Base-by-base conservation (phyloP, 2,888 invertebrate species). In the Harmothoe impar region DNA sequence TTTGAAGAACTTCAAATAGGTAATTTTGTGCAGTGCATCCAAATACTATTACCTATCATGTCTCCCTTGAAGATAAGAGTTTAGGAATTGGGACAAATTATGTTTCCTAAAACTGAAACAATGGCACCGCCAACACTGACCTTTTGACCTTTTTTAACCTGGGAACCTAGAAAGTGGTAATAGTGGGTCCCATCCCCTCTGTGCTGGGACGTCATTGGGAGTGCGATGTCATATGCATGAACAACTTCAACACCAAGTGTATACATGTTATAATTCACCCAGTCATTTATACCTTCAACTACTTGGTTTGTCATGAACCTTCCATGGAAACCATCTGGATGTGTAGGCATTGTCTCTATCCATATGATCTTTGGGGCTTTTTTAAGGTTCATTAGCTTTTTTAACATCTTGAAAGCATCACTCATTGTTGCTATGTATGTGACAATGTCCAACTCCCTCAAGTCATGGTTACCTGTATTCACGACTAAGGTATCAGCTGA, bases 141-240 rank as follows among this genome's bases (percentile, higher is more conserved):
- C n/a, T n/a, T n/a, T n/a, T n/a, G n/a, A n/a, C n/a, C n/a, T n/a
- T n/a, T n/a, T n/a, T n/a, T n/a, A n/a, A n/a, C n/a, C n/a, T n/a
- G n/a, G n/a, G n/a, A n/a, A n/a, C n/a, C n/a, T n/a, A n/a, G n/a
- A n/a, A n/a, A n/a, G n/a, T n/a, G n/a, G n/a, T n/a, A n/a, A n/a
- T n/a, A n/a, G n/a, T n/a, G n/a, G n/a, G n/a, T n/a, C n/a, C n/a
- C n/a, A n/a, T n/a, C n/a, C n/a, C n/a, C n/a, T n/a, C n/a, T n/a
- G n/a, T n/a, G n/a, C n/a, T n/a, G n/a, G n/a, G n/a, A n/a, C n/a
- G n/a, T n/a, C n/a, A n/a, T n/a, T n/a, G n/a, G n/a, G n/a, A n/a
- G n/a, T n/a, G n/a, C n/a, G n/a, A 77, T 77, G 7, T 77, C 77
- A 77, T 15, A 77, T 29, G 77, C 77, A 23, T 77, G 77, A 29